Conservation (phyloP, 2,113 vertebrate species). For the Carassius carassius region DNA sequence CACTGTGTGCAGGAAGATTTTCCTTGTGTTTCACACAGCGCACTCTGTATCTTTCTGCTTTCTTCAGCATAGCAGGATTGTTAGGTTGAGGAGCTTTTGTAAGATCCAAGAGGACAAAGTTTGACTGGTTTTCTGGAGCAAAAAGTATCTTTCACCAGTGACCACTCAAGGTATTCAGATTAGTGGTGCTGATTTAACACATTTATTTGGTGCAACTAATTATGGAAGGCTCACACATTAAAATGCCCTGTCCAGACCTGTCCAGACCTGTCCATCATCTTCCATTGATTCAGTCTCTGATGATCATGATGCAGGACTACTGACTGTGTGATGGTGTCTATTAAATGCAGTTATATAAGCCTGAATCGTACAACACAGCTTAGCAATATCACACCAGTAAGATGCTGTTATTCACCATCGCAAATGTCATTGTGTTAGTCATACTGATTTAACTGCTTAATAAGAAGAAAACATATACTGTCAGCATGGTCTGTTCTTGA, state of each 20-base stretch:
- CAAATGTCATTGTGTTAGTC: too few species aligned
- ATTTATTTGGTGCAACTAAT: background rate
- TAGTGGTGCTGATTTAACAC: background rate
- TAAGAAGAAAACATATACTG: too few species aligned
- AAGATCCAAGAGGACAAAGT: background rate
- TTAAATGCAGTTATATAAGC: too few species aligned
- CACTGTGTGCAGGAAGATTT: background rate
- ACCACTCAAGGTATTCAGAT: background rate
- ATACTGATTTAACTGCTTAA: too few species aligned
- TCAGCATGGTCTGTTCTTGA: too few species aligned
- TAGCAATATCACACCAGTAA: too few species aligned
- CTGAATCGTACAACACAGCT: too few species aligned
- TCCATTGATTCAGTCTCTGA: background rate
- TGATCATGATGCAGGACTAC: background rate
- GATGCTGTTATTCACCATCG: too few species aligned
- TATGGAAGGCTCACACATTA: too few species aligned
- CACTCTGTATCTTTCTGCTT: background rate
- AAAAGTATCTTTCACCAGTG: background rate
- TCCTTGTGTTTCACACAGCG: background rate
- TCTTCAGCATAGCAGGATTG: background rate
- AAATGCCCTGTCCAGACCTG: too few species aligned
- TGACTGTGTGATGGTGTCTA: too few species aligned
- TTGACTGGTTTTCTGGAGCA: background rate
- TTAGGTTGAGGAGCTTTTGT: background rate
- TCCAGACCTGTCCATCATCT: too few species aligned